Evolutionary conservation across 1,140 invertebrate species (phyloP), one percentile per base, ranked within the genome.

Genomic region (Bombus ignitus): DNA sequence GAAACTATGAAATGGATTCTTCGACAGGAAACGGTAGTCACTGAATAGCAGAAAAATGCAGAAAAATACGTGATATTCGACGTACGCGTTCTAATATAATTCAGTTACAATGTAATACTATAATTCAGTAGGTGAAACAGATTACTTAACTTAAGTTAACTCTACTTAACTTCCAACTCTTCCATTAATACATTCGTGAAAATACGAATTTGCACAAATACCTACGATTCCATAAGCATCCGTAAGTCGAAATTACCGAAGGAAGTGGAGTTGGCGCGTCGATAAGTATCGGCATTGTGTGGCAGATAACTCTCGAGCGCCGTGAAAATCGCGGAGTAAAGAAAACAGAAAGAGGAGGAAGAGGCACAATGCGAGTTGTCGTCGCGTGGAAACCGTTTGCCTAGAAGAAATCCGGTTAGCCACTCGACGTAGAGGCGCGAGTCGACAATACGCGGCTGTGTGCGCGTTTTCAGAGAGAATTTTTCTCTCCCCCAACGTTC

Each of bases 391-490:
- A n/a, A 88, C 42, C 74, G 68, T 88, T 82, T 89, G 35, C 77
- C 62, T 42, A n/a, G 44, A 42, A 78, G 57, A 77, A 88, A 80
- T 82, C 83, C 74, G 59, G 79, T 88, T 86, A 80, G 62, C 75
- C 66, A 73, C 53, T 89, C 75, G 65, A 53, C 18, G 72, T 12
- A 25, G 70, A 83, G 66, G 39, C 28, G 59, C 53, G 59, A 28
- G 59, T 59, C 72, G 66, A 88, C 70, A 83, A 86, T 83, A 76
- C 70, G 72, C n/a, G 72, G 57, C 39, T 37, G 59, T 37, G 32
- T 39, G 44, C 37, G 42, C 44, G 25, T 86, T 81, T 90, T 66
- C 85, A 87, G 68, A 74, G 70, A 65, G 65, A 53, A 59, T 71
- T 79, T 87, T 85, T 81, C 66, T 68, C 62, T 66, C 47, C 73